phyloP scores from a whole-genome alignment of 2,797 vertebrate species.

The Tamandua tetradactyla region DNA sequence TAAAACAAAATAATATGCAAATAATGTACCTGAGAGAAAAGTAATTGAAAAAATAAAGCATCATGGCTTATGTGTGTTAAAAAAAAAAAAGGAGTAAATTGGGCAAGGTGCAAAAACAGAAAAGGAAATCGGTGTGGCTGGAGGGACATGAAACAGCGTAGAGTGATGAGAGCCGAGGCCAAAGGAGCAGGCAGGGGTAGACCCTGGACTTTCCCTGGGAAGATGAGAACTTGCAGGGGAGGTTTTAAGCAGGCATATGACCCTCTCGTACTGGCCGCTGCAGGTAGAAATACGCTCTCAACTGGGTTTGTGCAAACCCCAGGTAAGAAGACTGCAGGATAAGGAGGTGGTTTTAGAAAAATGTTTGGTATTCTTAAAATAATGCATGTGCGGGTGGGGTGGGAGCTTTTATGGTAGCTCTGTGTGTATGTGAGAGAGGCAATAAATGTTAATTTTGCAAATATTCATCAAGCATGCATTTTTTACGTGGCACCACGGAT shows the following conservation, averaged over 20 bases:
- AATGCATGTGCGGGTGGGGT: background rate
- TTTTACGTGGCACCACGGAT: background rate
- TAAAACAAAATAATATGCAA: too few relatives aligned
- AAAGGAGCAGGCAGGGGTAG: background rate
- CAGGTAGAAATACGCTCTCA: background rate
- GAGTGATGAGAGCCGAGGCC: background rate
- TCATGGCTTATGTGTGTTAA: too few relatives aligned
- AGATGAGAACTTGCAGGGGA: too few relatives aligned
- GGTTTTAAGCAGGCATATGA: background rate
- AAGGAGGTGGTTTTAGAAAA: background rate
- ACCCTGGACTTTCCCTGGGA: background rate
- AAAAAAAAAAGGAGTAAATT: background rate
- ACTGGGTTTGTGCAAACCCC: background rate
- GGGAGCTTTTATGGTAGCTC: background rate
- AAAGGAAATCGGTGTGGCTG: background rate
- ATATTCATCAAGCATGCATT: background rate
- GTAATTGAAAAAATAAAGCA: too few relatives aligned
- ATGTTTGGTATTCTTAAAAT: background rate
- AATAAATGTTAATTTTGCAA: background rate
- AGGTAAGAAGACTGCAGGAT: background rate
- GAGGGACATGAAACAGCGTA: background rate
- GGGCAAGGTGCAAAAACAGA: background rate
- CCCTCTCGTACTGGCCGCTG: background rate
- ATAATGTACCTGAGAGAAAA: too few relatives aligned
- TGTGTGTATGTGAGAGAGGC: background rate